A percentile compares a stretch with the other conserved stretches of the same genome.
Conservation (phyloP, 1,140 invertebrate species). For the Trissolcus basalis region DNA sequence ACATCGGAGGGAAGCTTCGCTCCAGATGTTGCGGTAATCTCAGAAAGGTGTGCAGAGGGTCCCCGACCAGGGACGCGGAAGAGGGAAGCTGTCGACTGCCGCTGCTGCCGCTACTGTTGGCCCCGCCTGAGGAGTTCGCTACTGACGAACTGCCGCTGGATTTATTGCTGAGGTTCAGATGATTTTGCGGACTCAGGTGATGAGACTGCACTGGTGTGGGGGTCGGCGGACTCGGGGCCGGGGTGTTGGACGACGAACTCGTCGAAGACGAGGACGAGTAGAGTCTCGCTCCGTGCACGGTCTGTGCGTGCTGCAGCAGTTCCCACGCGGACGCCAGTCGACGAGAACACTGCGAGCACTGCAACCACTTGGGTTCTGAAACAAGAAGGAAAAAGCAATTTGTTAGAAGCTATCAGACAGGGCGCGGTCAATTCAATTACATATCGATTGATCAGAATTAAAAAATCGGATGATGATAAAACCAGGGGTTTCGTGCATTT, state of each 20-base stretch:
- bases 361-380: slow-evolving; percentile 95
- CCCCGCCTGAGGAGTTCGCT: slow-evolving; percentile 69
- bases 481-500: slow-evolving; percentile 66
- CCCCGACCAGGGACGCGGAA: slow-evolving; percentile 77
- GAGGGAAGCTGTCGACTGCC: slow-evolving; percentile 74
- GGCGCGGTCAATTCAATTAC: slow-evolving; percentile 15
- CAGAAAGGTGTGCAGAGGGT: slow-evolving; percentile 76
- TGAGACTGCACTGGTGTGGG: slow-evolving; percentile 71
- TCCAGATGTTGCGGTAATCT: slow-evolving; percentile 72
- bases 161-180: slow-evolving; percentile 73
- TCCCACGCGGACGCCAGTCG: slow-evolving; percentile 94
- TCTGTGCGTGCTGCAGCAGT: slow-evolving; percentile 95
- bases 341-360: slow-evolving; percentile 95
- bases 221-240: slow-evolving; percentile 73
- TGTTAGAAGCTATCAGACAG: slow-evolving; percentile 19
- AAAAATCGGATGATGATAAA: slow-evolving; percentile 15
- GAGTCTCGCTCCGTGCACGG: slow-evolving; percentile 94
- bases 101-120: slow-evolving; percentile 67
- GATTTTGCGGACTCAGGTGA: slow-evolving; percentile 73
- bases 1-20: slow-evolving; percentile 74
- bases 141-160: slow-evolving; percentile 72
- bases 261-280: slow-evolving; percentile 83
- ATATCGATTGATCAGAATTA: slow-evolving; percentile 26
- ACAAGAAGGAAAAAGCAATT: slow-evolving; percentile 74
- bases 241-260: slow-evolving; percentile 72